Conservation (phyloP, 2,797 vertebrate species). For the Pseudochromis fuscus region DNA sequence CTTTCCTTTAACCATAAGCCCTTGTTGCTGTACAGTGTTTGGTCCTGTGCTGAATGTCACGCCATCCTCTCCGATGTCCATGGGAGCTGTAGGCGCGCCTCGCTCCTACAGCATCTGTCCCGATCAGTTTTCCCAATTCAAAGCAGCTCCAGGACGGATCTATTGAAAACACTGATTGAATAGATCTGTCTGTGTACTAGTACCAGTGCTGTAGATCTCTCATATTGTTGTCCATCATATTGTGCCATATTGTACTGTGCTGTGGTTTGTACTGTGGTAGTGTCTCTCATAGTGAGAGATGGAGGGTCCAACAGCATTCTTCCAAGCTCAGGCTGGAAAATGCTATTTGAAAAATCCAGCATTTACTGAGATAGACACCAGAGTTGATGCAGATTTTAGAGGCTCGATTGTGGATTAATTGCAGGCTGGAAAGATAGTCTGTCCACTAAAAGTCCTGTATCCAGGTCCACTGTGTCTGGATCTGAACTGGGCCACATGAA, state of each 20-base stretch:
- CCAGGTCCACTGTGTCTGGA: conserved; percentile 40
- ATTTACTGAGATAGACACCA: conserved; percentile 42
- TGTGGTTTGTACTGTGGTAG: conserved; percentile 63
- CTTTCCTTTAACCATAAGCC: conserved; percentile 56
- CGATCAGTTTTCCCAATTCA: conserved; percentile 31
- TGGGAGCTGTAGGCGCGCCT: conserved; percentile 49
- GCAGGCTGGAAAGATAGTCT: conserved; percentile 8
- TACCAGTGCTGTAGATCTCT: conserved; percentile 38
- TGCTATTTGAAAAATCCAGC: conserved; percentile 63
- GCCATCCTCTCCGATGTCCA: conserved; percentile 54
- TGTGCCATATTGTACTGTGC: conserved; percentile 64
- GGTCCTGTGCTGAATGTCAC: conserved; percentile 72
- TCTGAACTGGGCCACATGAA: conserved; percentile 56
- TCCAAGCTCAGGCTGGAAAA: conserved; percentile 68
- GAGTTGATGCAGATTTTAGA: conserved; percentile 20
- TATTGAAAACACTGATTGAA: conserved; percentile 65
- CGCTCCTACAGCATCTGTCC: conserved; percentile 36
- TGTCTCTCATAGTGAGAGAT: conserved; percentile 40
- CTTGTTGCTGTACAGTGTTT: conserved; percentile 75
- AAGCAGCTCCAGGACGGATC: conserved; percentile 69
- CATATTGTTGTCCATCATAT: conserved; percentile 65
- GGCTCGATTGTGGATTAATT: conserved; percentile 13
- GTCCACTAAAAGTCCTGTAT: conserved; percentile 1
- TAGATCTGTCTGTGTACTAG: conserved; percentile 73
- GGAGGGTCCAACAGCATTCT: conserved; percentile 63